Evolutionary conservation across 2,113 vertebrate genomes (phyloP).

Genomic region (Sceloporus tristichus): DNA sequence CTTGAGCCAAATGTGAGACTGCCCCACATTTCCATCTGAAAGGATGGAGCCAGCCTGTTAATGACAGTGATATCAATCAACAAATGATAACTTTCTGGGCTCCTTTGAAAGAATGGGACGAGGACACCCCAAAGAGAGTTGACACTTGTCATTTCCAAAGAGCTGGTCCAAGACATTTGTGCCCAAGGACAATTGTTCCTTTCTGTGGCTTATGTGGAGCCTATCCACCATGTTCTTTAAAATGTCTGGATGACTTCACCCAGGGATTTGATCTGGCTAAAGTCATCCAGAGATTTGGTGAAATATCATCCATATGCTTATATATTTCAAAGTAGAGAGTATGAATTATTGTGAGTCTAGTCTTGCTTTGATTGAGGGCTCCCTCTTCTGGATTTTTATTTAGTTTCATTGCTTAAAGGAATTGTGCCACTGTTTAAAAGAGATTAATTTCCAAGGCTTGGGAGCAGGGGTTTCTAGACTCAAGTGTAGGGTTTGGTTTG

Average conservation of each 20-base stretch:
- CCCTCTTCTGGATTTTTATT: conserved; percentile 69
- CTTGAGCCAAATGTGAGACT: not conserved
- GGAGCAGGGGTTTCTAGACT: not conserved
- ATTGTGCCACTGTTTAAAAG: not conserved
- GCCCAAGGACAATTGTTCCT: not conserved
- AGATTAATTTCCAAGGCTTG: too few relatives aligned
- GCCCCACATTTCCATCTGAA: not conserved
- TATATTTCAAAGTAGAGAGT: conserved; percentile 56
- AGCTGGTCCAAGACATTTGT: too few relatives aligned
- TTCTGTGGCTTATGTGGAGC: not conserved
- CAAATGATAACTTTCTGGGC: not conserved
- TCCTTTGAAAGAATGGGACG: not conserved
- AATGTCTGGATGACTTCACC: not conserved
- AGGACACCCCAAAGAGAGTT: not conserved
- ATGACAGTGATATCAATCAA: not conserved
- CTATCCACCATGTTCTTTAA: not conserved
- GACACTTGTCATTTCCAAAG: not conserved
- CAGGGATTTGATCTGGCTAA: not conserved
- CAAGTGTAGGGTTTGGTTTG: too few relatives aligned
- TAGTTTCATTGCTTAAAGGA: conserved; percentile 15
- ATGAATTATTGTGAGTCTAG: conserved; percentile 58
- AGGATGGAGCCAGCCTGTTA: too few relatives aligned
- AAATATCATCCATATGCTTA: conserved; percentile 50
- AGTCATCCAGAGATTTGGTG: not conserved
- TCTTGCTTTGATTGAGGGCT: conserved; percentile 68